Percentiles rank a stretch among this genome's conserved stretches.
Conservation (phyloP, 2,113 vertebrate genomes). For the Bos javanicus region DNA sequence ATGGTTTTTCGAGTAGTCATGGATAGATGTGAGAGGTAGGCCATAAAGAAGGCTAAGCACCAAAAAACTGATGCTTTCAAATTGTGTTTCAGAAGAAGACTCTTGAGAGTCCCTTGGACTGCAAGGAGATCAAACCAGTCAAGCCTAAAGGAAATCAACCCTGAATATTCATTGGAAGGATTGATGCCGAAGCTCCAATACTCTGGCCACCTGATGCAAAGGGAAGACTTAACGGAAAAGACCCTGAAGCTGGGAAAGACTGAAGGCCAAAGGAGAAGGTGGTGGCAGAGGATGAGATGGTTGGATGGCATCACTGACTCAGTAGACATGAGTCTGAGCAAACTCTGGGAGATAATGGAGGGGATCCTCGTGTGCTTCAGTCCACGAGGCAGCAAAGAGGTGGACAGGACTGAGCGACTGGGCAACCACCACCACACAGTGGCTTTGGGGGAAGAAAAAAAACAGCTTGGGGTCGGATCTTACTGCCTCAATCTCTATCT, state of each 20-base stretch:
- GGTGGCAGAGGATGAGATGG: neutral
- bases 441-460: neutral
- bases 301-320: neutral
- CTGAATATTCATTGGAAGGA: neutral
- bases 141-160: neutral
- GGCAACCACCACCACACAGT: neutral
- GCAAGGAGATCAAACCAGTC: neutral
- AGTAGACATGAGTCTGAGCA: neutral
- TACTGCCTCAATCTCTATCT: neutral
- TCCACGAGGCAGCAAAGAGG: neutral
- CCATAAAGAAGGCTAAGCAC: neutral
- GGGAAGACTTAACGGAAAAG: neutral
- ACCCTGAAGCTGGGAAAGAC: neutral
- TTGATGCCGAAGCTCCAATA: neutral
- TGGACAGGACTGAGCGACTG: neutral
- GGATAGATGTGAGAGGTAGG: neutral
- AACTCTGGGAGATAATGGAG: neutral
- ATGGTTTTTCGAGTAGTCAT: neutral
- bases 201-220: neutral
- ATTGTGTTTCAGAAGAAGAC: neutral
- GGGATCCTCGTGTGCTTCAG: neutral
- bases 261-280: neutral
- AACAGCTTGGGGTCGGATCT: slow-evolving; percentile 37
- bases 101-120: neutral
- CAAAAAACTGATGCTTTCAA: neutral